Conservation (phyloP, 2,113 vertebrate genomes). For the Heterocephalus glaber region DNA sequence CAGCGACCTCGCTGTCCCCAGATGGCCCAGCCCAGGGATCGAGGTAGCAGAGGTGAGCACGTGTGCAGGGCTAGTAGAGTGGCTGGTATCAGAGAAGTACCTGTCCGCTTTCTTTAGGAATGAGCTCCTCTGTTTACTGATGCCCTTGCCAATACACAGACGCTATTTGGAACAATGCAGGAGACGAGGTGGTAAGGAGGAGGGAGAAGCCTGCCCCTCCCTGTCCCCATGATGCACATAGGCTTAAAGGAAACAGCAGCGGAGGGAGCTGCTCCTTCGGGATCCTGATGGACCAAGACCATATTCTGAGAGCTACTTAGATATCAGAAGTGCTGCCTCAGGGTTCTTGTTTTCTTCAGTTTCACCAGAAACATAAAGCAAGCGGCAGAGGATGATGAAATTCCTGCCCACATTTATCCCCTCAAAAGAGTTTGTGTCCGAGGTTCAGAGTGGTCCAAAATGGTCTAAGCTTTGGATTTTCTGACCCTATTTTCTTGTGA, state of each 20-base stretch:
- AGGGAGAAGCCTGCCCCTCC: not conserved
- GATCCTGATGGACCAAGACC: not conserved
- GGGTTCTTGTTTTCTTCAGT: not conserved
- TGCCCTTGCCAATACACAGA: not conserved
- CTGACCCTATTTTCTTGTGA: not conserved
- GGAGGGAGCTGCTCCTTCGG: fast-evolving
- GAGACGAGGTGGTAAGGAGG: not conserved
- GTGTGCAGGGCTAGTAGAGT: not conserved
- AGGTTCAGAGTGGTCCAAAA: not conserved
- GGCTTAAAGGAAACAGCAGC: not conserved
- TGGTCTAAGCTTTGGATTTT: not conserved
- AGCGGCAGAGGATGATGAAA: not conserved
- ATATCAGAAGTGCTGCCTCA: not conserved
- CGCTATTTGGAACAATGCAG: not conserved
- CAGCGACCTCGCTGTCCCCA: fast-evolving
- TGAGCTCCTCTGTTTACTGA: not conserved
- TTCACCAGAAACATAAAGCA: slow-evolving; percentile 4
- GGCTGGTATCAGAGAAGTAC: not conserved
- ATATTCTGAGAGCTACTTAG: not conserved
- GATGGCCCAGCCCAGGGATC: not conserved
- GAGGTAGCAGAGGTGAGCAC: not conserved
- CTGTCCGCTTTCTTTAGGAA: not conserved
- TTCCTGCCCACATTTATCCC: not conserved
- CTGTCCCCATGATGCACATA: fast-evolving
- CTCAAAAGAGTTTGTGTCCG: not conserved